Conservation (phyloP, 2,797 vertebrate genomes). For the Sebastes taczanowskii region DNA sequence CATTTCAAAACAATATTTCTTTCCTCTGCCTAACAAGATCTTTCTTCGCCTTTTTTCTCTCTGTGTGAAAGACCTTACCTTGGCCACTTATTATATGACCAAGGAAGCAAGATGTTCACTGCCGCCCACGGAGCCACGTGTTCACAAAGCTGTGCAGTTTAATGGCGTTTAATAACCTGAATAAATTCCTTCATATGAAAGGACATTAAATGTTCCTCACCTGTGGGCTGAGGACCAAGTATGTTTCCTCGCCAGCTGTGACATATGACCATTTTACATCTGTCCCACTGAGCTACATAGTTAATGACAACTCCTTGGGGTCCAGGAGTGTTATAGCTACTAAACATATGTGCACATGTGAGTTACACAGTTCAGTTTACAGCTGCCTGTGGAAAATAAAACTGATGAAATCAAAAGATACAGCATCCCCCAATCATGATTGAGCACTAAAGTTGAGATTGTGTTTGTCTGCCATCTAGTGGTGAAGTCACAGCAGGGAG, state of each 20-base stretch:
- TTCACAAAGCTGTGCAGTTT: conserved; percentile 12
- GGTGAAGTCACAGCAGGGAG: not conserved
- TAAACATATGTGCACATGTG: not conserved
- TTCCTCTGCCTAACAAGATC: not conserved
- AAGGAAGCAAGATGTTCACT: conserved; percentile 27
- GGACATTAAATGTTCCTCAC: conserved; percentile 16
- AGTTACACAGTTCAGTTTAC: not conserved
- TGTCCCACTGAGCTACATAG: not conserved
- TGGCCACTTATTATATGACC: conserved; percentile 25
- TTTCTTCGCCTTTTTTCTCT: not conserved
- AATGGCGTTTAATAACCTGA: not conserved
- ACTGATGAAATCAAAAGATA: not conserved
- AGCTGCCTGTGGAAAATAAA: not conserved
- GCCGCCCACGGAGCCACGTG: conserved; percentile 8
- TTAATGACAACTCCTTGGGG: conserved; percentile 1
- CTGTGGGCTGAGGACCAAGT: not conserved
- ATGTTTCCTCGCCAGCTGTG: not conserved
- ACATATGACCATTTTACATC: conserved; percentile 12
- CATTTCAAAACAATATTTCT: not conserved
- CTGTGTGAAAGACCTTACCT: conserved; percentile 16
- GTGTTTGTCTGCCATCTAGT: conserved; percentile 65
- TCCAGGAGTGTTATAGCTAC: not conserved
- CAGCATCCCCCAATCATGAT: not conserved
- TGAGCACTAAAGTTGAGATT: not conserved
- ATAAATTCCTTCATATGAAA: conserved; percentile 6